Base-by-base conservation (phyloP, 2,888 invertebrate species). In the Tipula lateralis region DNA sequence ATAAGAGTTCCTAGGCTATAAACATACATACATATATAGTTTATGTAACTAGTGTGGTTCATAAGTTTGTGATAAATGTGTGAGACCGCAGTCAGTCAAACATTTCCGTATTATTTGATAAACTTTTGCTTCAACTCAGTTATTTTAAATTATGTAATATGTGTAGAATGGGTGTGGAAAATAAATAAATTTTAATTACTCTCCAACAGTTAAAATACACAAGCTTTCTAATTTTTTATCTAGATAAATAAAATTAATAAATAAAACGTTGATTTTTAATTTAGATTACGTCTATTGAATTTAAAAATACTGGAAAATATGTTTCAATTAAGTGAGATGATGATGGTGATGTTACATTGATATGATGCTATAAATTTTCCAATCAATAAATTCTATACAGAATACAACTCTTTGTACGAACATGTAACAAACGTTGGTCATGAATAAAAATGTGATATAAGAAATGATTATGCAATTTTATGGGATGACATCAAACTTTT, bases 381-480 rank as follows among this genome's bases (percentile, higher is more conserved):
- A 66, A 66, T 66, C 66, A 66, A 66, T 66, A 66, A 66, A 66
- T 9, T 24, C 44, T 16, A 44, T 44, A 19, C 39, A 2, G 4
- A 2, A 39, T 13, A 39, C 39, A 39, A 39, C 39, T 39, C 32
- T 32, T 7, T 32, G 9, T 9, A 32, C 39, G 39, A 39, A 13
- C 2, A 39, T 39, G 39, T 44, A 16, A 44, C n/a, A n/a, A 44
- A 44, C 44, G 66, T 66, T 24, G 12, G 66, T 66, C 66, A 66
- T n/a, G 24, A 66, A 24, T 66, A 9, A 66, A 66, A 66, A 66
- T 66, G 24, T 66, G 24, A 66, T 66, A 66, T 66, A 66, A 7
- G 66, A 66, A 66, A 66, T 66, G 66, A 66, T 19, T 66, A 66
- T 66, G 66, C 66, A 66, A 66, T 66, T 66, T 66, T 66, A 24